Percentiles rank a stretch among this genome's conserved stretches.
Evolutionary conservation across 2,797 vertebrate species (phyloP).

Genomic region (Mus caroli): DNA sequence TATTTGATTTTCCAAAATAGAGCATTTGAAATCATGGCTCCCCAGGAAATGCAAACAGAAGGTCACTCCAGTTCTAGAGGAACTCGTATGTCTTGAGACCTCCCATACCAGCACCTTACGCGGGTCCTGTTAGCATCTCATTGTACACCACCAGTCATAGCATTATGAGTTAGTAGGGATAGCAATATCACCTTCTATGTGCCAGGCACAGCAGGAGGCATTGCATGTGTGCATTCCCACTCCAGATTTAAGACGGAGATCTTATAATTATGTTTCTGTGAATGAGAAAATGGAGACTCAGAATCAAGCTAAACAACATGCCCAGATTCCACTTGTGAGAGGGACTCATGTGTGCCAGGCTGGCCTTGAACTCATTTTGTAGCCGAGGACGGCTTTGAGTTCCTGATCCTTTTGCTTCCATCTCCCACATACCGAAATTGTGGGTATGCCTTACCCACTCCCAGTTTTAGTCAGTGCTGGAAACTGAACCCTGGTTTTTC

Average conservation of each 20-base stretch:
- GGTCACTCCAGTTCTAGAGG: background rate
- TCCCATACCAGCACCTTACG: background rate
- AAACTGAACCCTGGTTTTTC: background rate
- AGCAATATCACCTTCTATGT: background rate
- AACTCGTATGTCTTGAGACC: background rate
- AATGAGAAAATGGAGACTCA: background rate
- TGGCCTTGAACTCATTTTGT: background rate
- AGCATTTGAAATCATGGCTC: background rate
- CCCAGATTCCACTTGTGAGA: background rate
- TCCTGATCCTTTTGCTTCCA: background rate
- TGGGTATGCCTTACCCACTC: no score
- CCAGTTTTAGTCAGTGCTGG: background rate
- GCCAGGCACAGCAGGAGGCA: background rate
- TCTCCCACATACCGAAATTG: background rate
- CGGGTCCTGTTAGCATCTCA: background rate
- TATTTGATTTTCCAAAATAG: background rate
- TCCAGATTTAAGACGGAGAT: background rate
- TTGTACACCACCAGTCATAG: background rate
- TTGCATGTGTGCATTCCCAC: accelerated
- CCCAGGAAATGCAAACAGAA: background rate
- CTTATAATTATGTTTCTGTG: background rate
- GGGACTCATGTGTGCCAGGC: background rate
- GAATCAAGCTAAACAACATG: background rate
- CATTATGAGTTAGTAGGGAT: background rate
- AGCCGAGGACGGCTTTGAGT: background rate